Evolutionary conservation across 2,113 vertebrate species (phyloP).

Genomic region (Alligator mississippiensis): DNA sequence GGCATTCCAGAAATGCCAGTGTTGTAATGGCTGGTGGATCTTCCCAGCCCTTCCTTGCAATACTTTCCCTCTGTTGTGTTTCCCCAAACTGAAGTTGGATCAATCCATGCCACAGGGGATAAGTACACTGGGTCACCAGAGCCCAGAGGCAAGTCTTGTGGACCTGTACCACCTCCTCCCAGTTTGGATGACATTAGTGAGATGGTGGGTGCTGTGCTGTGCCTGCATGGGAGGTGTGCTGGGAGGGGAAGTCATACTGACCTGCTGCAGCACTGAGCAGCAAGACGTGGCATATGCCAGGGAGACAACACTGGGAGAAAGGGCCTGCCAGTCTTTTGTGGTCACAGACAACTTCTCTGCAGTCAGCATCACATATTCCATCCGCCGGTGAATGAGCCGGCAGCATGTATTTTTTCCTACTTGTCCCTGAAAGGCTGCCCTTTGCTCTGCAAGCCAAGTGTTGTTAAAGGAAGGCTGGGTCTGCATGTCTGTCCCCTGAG

Average conservation of each 20-base stretch:
- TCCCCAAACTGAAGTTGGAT: neutral
- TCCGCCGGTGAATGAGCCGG: neutral
- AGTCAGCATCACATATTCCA: rapidly evolving
- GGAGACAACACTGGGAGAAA: neutral
- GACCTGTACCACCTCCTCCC: neutral
- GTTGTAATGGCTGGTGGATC: neutral
- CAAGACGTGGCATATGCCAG: neutral
- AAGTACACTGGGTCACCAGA: neutral
- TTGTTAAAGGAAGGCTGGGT: neutral
- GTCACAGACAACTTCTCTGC: neutral
- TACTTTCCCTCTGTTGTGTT: neutral
- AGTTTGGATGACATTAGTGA: neutral
- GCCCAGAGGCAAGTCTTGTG: neutral
- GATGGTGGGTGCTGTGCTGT: neutral
- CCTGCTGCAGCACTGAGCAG: neutral
- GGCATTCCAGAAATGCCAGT: neutral
- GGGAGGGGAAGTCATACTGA: neutral
- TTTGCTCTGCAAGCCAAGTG: neutral
- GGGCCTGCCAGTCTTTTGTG: neutral
- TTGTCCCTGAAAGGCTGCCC: neutral
- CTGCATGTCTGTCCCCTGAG: neutral
- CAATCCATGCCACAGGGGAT: neutral
- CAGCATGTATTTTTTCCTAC: neutral
- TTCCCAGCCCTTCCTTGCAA: neutral
- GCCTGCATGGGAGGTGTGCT: neutral